A percentile compares a stretch with the other conserved stretches of the same genome.
Conservation (phyloP, 2,113 vertebrate species). For the Phylloscopus trochilus region DNA sequence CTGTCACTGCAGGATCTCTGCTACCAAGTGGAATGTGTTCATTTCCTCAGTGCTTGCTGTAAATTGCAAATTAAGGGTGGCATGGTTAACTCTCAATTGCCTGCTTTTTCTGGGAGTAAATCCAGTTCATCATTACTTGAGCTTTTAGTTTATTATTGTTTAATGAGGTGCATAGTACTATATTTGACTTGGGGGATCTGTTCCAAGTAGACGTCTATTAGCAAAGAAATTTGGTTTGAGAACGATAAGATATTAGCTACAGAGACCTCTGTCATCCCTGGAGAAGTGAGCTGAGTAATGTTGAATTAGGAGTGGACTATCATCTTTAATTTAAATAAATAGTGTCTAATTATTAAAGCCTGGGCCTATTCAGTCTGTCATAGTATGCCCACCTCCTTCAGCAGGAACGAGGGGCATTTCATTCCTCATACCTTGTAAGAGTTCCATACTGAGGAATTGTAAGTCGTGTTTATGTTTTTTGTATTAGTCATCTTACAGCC, state of each 20-base stretch:
- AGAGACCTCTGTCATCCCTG: neutral
- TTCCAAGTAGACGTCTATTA: neutral
- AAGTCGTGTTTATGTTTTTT: neutral
- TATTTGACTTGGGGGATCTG: neutral
- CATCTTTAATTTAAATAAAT: neutral
- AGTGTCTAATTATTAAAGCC: neutral
- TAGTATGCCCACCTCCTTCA: neutral
- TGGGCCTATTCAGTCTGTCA: neutral
- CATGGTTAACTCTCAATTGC: neutral
- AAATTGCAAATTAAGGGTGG: neutral
- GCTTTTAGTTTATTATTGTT: neutral
- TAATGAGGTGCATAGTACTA: neutral
- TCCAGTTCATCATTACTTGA: neutral
- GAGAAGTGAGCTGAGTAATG: neutral
- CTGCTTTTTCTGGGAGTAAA: neutral
- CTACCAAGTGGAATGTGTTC: neutral
- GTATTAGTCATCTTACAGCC: neutral
- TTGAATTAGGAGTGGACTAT: neutral
- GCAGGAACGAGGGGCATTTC: neutral
- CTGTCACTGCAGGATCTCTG: constrained; percentile 10
- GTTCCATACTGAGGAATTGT: neutral
- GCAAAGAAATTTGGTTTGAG: neutral
- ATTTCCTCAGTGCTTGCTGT: neutral
- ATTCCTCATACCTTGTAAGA: neutral
- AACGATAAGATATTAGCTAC: neutral